A percentile compares a stretch with the other conserved stretches of the same genome.
Evolutionary conservation across 2,797 vertebrate genomes (phyloP).

Genomic region (Aythya fuligula): DNA sequence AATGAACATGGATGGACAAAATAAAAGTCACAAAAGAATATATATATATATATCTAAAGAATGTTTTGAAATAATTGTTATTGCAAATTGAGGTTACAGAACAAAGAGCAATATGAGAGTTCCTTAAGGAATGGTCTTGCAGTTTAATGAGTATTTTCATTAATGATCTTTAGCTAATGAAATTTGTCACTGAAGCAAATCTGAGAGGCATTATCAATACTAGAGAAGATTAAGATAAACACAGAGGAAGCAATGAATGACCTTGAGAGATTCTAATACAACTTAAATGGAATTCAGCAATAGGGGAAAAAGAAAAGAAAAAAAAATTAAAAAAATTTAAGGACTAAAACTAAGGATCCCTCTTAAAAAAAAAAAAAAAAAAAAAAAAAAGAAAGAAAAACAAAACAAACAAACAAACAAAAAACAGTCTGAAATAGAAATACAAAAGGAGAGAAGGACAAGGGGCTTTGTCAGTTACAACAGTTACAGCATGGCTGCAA

Average conservation of each 20-base stretch:
- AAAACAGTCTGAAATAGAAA: background rate
- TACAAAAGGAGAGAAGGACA: background rate
- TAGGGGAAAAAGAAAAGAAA: background rate
- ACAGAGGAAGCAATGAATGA: background rate
- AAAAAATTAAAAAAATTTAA: background rate
- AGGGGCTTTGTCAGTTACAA: background rate
- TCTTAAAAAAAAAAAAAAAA: no score
- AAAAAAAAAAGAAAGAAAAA: no score
- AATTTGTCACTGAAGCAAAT: conserved; percentile 13
- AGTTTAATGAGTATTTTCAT: background rate
- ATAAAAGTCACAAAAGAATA: background rate
- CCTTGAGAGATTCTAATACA: background rate
- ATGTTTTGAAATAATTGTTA: background rate
- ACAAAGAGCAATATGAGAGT: background rate
- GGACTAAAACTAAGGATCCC: background rate
- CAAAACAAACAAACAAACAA: background rate
- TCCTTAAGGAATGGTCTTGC: background rate
- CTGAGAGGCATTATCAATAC: background rate
- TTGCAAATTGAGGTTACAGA: background rate
- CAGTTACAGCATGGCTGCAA: background rate
- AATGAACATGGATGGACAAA: background rate
- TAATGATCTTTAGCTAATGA: background rate
- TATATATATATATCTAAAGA: background rate
- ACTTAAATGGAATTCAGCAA: background rate
- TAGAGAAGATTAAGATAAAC: background rate